Evolutionary conservation across 64 coral and sea anemone genomes (phyloP), one percentile per base, ranked within the genome.

Genomic region (Catalaphyllia jardinei): DNA sequence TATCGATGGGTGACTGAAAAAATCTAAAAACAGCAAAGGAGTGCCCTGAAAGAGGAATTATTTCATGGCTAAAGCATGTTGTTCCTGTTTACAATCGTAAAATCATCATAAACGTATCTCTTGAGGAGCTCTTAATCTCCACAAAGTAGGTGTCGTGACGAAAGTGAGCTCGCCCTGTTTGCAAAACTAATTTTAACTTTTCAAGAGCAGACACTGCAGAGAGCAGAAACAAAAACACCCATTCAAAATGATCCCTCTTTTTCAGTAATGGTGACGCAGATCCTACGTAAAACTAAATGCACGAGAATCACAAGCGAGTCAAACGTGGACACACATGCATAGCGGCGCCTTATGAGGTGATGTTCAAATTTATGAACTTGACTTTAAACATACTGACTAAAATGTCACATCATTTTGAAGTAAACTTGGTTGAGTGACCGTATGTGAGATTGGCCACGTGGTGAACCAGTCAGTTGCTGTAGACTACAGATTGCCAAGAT

Each of bases 31-130:
- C 79, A 65, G 79, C 18, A 65, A 18, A 12, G 60, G 33, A 39
- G 18, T 20, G 33, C 4, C 19, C 17, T 11, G 51, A 30, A 38
- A 67, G 14, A 22, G 79, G 65, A 61, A 83, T 83, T 83, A 83
- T 61, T 42, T 83, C 79, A 83, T 65, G 30, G 30, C 79, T 4
- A 83, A 83, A 61, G 79, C 60, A 83, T 83, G 60, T 65, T 83
- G 60, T 83, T 83, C 79, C 79, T 83, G 79, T 83, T 83, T 83
- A 83, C 79, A 83, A 46, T 42, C 39, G 74, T 77, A 11, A 16
- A 25, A 61, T 83, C 33, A 83, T 65, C 79, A 24, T 62, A 67
- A 64, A 19, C 16, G 42, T 24, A 27, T 69, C 9, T 22, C 30
- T 83, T n/a, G n/a, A 69, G n/a, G 65, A 11, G 2, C 24, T 69